phyloP scores from a whole-genome alignment of 2,113 vertebrate genomes.

The Pseudonaja textilis region DNA sequence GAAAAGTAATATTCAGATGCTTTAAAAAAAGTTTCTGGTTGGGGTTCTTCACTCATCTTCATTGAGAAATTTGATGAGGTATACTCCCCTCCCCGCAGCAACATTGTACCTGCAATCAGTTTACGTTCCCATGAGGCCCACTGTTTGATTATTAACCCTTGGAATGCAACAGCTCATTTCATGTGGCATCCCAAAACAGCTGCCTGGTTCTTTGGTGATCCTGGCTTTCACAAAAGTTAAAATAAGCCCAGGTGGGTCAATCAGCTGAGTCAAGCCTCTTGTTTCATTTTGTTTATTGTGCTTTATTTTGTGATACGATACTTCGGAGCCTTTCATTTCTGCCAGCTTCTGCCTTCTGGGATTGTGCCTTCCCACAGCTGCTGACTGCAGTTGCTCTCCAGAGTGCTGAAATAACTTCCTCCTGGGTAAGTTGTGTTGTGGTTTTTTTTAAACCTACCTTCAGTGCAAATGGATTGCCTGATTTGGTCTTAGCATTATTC shows the following conservation, averaged over 20 bases:
- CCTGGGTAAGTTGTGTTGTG: not conserved
- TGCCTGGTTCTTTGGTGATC: not conserved
- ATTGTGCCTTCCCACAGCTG: not conserved
- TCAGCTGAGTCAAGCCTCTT: slow-evolving; percentile 11
- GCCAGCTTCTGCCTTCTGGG: not conserved
- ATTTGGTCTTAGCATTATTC: not conserved
- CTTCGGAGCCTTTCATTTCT: not conserved
- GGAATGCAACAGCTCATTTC: not conserved
- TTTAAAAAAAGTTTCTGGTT: not conserved
- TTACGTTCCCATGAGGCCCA: not conserved
- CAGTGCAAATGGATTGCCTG: not conserved
- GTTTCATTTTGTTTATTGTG: not conserved
- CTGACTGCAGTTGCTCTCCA: not conserved
- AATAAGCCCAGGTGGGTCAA: slow-evolving; percentile 40
- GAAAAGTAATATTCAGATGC: not conserved
- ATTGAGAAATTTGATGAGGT: not conserved
- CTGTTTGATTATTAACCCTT: not conserved
- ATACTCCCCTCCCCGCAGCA: not conserved
- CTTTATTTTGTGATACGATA: not conserved
- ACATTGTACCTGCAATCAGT: not conserved
- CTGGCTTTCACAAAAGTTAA: slow-evolving; percentile 32
- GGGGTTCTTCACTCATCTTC: not conserved
- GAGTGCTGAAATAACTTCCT: not conserved
- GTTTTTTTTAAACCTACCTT: not conserved
- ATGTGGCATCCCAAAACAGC: not conserved